Evolutionary conservation across 2,113 vertebrate species (phyloP), one percentile per base, ranked within the genome.

Genomic region (Turnix velox): DNA sequence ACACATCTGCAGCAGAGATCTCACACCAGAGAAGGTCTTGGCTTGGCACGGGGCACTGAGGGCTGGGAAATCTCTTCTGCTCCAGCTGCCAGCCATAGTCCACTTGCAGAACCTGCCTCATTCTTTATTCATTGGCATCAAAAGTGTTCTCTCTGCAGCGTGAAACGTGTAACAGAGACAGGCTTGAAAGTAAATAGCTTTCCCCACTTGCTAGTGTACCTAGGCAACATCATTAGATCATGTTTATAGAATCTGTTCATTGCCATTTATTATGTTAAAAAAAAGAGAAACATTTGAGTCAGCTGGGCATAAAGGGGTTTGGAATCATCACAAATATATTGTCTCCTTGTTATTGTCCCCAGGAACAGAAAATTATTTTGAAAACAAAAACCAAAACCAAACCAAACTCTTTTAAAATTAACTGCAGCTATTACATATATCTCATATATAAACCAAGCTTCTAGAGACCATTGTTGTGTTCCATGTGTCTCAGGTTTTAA

Each of bases 151-250:
- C 67, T 84, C 63, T 91, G 75, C 49, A 51, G 39, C 27, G 76
- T 69, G 77, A 66, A 71, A 54, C 4, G 7, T 72, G 42, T 71
- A 85, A 68, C 51, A n/a, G 52, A 87, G 40, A 48, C 18, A 46
- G 65, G 48, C 42, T 84, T 80, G 42, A 69, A 74, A 67, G 72
- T 84, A 85, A 91, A 93, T 92, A 96, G 71, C 94, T 96, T 85
- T 96, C 89, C 59, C 7, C 52, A 42, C 51, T 89, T 73, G 77
- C 40, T 58, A 7, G 22, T 67, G 31, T 72, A 40, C 90, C 80
- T 54, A n/a, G 73, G 81, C 65, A 94, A 94, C 72, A 90, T 67
- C 66, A 72, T 82, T 68, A 77, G 67, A n/a, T 91, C 40, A 14
- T 59, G 37, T 67, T 90, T 85, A 25, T 39, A 35, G 90, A 51